Evolutionary conservation across 2,888 invertebrate genomes (phyloP).

Genomic region (Epiblema foenella): DNA sequence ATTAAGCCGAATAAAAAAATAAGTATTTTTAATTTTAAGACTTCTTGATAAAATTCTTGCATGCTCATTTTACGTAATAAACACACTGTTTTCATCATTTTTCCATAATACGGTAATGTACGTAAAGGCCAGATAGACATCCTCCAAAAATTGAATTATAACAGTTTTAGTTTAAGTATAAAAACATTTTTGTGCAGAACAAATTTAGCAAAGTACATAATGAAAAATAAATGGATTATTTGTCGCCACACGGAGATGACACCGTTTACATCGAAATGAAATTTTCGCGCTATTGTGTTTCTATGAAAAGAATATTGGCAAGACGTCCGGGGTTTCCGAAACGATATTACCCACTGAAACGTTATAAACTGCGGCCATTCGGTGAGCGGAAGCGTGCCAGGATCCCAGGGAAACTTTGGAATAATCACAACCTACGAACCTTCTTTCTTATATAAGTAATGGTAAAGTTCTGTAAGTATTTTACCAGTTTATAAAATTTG

Average conservation of each 20-base stretch:
- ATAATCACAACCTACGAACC: background rate
- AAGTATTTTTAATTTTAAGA: background rate
- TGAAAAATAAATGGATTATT: conserved; percentile 37
- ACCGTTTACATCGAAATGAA: conserved; percentile 38
- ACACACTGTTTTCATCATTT: too few species aligned
- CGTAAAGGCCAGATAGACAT: too few species aligned
- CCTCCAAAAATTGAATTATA: too few species aligned
- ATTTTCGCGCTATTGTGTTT: conserved; percentile 42
- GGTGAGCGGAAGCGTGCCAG: conserved; percentile 19
- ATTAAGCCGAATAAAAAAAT: background rate
- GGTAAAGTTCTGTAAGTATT: background rate
- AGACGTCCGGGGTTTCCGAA: conserved; percentile 31
- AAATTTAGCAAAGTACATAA: background rate
- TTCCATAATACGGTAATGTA: too few species aligned
- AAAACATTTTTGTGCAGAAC: too few species aligned
- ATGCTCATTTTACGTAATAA: too few species aligned
- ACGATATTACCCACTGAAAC: conserved; percentile 37
- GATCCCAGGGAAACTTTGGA: conserved; percentile 1
- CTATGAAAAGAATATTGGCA: conserved; percentile 43
- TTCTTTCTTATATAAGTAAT: background rate
- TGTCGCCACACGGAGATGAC: conserved; percentile 31
- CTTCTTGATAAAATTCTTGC: too few species aligned
- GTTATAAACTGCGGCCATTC: conserved; percentile 32
- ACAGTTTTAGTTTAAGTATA: too few species aligned
- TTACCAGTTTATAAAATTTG: background rate